A percentile compares a stretch with the other conserved stretches of the same genome.
These are phyloP conservation scores for Tachyglossus aculeatus DNA, from an alignment of 2,797 vertebrate species.

Conservation along the genomic window DNA sequence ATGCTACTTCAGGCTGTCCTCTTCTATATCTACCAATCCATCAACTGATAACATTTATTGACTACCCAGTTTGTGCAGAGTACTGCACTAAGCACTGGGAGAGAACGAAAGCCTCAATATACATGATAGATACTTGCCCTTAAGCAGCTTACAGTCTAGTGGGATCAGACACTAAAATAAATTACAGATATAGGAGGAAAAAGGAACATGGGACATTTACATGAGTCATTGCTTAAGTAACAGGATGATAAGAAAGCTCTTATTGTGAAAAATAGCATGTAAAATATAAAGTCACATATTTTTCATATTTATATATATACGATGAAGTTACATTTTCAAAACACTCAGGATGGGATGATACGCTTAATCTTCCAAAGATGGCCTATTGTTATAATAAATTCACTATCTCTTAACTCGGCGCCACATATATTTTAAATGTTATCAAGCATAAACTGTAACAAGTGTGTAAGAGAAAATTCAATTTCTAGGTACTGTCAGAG, in stretches of 20 bases:
- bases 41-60: too few species aligned
- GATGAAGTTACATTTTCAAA: neutral
- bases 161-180: too few species aligned
- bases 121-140: too few species aligned
- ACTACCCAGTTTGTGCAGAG: neutral
- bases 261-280: neutral
- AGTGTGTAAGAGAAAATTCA: neutral
- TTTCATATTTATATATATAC: neutral
- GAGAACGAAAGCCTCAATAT: neutral
- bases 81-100: neutral
- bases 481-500: neutral
- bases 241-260: too few species aligned
- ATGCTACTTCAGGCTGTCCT: too few species aligned
- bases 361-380: neutral
- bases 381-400: neutral
- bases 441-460: neutral
- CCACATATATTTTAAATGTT: constrained; percentile 6
- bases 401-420: neutral
- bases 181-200: too few species aligned
- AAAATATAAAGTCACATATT: too few species aligned
- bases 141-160: too few species aligned
- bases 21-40: too few species aligned
- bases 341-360: neutral
- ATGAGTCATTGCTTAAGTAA: too few species aligned
- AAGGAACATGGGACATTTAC: too few species aligned